Evolutionary conservation across 2,888 invertebrate genomes (phyloP).

Genomic region (Mamestra brassicae): DNA sequence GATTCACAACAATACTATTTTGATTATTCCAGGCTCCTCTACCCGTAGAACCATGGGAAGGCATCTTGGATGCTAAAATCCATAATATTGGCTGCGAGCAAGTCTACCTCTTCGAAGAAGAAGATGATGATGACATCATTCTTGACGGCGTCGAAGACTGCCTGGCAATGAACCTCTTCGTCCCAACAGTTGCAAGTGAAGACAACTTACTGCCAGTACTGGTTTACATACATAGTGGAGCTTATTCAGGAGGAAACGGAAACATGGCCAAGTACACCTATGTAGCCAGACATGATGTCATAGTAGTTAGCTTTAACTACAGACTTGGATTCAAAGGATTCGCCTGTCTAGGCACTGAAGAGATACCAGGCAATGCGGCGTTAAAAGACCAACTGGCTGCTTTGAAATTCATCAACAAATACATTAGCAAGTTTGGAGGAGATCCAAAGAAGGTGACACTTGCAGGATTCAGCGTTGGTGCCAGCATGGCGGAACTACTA

Average conservation of each 20-base stretch:
- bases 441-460: constrained; percentile 94
- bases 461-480: constrained; percentile 95
- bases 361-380: constrained; percentile 95
- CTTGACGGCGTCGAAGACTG: constrained; percentile 83
- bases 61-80: constrained; percentile 71
- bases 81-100: constrained; percentile 79
- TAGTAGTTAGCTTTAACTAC: constrained; percentile 93
- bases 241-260: constrained; percentile 82
- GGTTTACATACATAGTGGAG: constrained; percentile 86
- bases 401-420: constrained; percentile 93
- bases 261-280: constrained; percentile 90
- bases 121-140: constrained; percentile 72
- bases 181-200: constrained; percentile 79
- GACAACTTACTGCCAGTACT: constrained; percentile 82
- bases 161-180: constrained; percentile 78
- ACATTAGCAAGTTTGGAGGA: constrained; percentile 95
- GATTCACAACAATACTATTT: neutral
- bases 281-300: constrained; percentile 92
- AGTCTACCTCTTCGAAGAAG: constrained; percentile 77
- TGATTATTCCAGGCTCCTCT: constrained; percentile 80
- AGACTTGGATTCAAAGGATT: constrained; percentile 94
- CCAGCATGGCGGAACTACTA: constrained; percentile 88
- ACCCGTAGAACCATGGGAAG: constrained; percentile 80
- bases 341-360: constrained; percentile 91
- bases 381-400: constrained; percentile 96